phyloP scores from a whole-genome alignment of 2,888 invertebrate species.

The Caenorhabditis angaria region DNA sequence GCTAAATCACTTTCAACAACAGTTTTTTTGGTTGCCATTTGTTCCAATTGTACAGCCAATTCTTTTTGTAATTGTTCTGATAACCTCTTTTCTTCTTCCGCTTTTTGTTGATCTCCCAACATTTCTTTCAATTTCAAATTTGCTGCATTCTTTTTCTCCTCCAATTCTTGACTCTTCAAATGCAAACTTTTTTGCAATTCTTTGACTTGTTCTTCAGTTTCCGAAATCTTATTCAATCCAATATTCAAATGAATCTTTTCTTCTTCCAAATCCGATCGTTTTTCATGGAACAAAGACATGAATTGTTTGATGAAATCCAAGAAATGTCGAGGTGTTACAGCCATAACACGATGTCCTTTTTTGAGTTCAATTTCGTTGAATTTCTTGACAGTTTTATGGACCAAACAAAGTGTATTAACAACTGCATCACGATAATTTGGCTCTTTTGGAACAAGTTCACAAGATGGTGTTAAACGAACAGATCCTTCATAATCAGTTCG shows the following conservation, averaged over 20 bases:
- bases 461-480: slow-evolving; percentile 88
- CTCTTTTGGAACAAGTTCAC: slow-evolving; percentile 73
- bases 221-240: slow-evolving; percentile 96
- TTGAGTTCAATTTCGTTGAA: slow-evolving; percentile 80
- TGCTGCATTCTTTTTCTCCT: slow-evolving; percentile 97
- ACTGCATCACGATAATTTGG: slow-evolving; percentile 79
- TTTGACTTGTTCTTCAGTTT: slow-evolving; percentile 98
- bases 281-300: slow-evolving; percentile 89
- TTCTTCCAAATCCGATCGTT: slow-evolving; percentile 93
- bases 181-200: slow-evolving; percentile 98
- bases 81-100: slow-evolving; percentile 97
- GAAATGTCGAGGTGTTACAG: slow-evolving; percentile 96
- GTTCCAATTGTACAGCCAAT: slow-evolving; percentile 88
- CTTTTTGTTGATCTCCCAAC: slow-evolving; percentile 82
- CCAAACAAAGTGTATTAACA: slow-evolving; percentile 97
- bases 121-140: slow-evolving; percentile 99
- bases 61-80: slow-evolving; percentile 97
- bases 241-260: slow-evolving; percentile 98
- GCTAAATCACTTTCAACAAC: slow-evolving; percentile 95
- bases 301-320: slow-evolving; percentile 99
- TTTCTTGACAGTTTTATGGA: slow-evolving; percentile 91
- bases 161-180: slow-evolving; percentile 82
- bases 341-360: slow-evolving; percentile 92
- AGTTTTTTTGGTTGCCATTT: slow-evolving; percentile 90
- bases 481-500: slow-evolving; percentile 85